Evolutionary conservation across 2,888 invertebrate genomes (phyloP).

Genomic region (Orthonevra nobilis): DNA sequence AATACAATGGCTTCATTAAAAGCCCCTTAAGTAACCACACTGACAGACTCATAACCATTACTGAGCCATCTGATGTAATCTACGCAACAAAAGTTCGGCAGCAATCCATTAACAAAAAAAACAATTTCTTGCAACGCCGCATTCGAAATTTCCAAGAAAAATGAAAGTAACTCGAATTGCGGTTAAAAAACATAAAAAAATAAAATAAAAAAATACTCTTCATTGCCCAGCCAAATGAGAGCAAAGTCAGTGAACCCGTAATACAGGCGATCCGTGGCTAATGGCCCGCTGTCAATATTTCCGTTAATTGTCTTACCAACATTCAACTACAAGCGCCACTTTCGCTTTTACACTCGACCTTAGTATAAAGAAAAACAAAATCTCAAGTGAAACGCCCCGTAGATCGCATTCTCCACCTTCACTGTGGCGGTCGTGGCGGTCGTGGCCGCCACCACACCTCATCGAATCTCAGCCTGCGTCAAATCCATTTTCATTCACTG

Average conservation of each 20-base stretch:
- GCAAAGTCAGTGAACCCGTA: constrained; percentile 45
- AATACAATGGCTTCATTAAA: too few relatives aligned
- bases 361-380: background rate
- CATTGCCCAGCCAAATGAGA: constrained; percentile 2
- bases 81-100: too few relatives aligned
- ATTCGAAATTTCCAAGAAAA: constrained; percentile 16
- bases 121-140: too few relatives aligned
- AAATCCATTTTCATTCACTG: background rate
- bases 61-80: background rate
- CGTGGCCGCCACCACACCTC: constrained; percentile 1
- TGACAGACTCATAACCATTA: background rate
- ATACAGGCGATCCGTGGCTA: background rate
- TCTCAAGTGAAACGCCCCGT: constrained; percentile 17
- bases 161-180: constrained; percentile 16
- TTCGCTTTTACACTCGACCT: constrained; percentile 33
- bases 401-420: constrained; percentile 8
- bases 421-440: too few relatives aligned
- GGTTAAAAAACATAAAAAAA: too few relatives aligned
- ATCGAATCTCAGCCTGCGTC: too few relatives aligned
- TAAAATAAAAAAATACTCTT: background rate
- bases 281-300: constrained; percentile 22
- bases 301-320: constrained; percentile 1
- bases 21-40: too few relatives aligned
- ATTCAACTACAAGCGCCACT: constrained; percentile 40
- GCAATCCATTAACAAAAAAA: background rate